Evolutionary conservation across 2,113 vertebrate species (phyloP), one percentile per base, ranked within the genome.

Genomic region (Ia io): DNA sequence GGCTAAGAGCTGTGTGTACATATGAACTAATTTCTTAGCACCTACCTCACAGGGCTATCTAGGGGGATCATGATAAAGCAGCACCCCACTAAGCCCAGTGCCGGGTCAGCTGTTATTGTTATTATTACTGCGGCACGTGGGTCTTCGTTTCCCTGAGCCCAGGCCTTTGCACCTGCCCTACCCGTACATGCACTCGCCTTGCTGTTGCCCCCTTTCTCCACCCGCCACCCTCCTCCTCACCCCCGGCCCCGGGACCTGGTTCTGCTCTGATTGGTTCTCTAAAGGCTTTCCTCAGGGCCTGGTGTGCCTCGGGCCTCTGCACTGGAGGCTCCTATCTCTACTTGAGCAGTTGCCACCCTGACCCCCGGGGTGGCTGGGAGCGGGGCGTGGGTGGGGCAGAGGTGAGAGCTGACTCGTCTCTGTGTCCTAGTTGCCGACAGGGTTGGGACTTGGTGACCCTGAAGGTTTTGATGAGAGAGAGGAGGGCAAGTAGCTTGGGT

Each of bases 111-210:
- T 23, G 82, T 8, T 28, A 61, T 0, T 4, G 0, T 23, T 25
- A 1, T 65, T 30, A 4, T 35, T 37, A 16, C 23, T 11, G 0
- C 0, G 17, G 22, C 13, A 4, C 4, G 10, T 35, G 42, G 63
- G 71, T 40, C 59, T 51, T 1, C 0, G 10, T 18, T 42, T 35
- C 6, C 49, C 65, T 14, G 3, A 2, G 9, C n/a, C 20, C 22
- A 25, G 7, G 65, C 22, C 32, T 51, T 69, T 6, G 28, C 32
- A 28, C 20, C 37, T 37, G 83, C 44, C 67, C 37, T 53, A 3
- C 51, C 51, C 5, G 9, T 1, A 37, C 20, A 30, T 25, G n/a
- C n/a, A 8, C 20, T 0, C 0, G 11, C 32, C 20, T 32, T 0
- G 0, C 73, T 49, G 8, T 9, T n/a, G 73, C 12, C 12, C 20